A percentile compares a stretch with the other conserved stretches of the same genome.
Conservation (phyloP, 2,888 invertebrate genomes). For the Trissonchulus latispiculum region DNA sequence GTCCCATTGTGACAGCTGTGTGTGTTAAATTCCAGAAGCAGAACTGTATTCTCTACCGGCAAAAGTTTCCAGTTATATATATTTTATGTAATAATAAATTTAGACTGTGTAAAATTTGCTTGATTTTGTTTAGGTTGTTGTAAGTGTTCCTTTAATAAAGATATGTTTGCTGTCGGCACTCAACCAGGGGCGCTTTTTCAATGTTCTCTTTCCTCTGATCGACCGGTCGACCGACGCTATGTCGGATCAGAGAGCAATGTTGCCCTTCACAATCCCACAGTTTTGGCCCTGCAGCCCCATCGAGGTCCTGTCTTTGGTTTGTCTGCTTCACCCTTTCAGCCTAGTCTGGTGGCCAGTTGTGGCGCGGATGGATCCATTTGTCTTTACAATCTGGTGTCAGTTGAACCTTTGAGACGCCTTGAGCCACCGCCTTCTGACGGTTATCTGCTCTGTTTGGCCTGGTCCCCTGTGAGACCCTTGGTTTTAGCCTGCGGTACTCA, state of each 20-base stretch:
- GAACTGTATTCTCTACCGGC: too few species aligned
- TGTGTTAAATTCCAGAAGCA: too few species aligned
- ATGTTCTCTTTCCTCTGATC: conserved; percentile 5
- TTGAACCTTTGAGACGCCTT: background rate
- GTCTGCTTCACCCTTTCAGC: background rate
- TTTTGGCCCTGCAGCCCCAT: conserved; percentile 5
- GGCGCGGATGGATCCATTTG: conserved; percentile 17
- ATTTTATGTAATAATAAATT: too few species aligned
- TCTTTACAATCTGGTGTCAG: background rate
- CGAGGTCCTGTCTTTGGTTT: conserved; percentile 12
- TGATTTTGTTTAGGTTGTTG: too few species aligned
- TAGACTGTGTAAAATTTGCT: too few species aligned
- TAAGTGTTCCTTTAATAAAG: too few species aligned
- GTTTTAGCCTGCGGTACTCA: background rate
- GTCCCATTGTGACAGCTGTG: too few species aligned
- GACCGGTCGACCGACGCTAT: background rate
- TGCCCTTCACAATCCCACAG: conserved; percentile 6
- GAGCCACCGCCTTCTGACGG: background rate
- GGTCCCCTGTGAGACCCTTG: conserved; percentile 11
- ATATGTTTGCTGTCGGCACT: conserved; percentile 14
- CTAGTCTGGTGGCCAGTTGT: background rate
- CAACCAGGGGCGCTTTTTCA: conserved; percentile 21
- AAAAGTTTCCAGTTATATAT: too few species aligned
- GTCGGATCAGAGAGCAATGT: background rate
- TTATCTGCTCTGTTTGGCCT: background rate